Evolutionary conservation across 2,888 invertebrate genomes (phyloP).

Genomic region (Tachystola acroxantha): DNA sequence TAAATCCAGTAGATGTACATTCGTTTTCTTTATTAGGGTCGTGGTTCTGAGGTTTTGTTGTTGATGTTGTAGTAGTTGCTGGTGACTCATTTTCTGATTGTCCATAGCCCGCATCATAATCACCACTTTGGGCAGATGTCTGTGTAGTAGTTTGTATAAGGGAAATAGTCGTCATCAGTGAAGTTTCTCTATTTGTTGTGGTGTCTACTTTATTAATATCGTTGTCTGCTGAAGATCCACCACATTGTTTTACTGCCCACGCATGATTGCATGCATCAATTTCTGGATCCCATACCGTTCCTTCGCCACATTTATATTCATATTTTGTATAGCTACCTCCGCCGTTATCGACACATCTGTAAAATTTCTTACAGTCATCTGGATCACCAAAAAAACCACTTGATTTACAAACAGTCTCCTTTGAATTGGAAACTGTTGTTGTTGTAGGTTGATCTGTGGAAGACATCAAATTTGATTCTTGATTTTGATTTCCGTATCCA

Average conservation of each 20-base stretch:
- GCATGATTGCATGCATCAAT: slow-evolving; percentile 82
- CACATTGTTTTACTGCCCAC: slow-evolving; percentile 73
- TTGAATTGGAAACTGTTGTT: slow-evolving; percentile 10
- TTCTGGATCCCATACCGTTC: slow-evolving; percentile 87
- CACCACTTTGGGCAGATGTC: slow-evolving; percentile 16
- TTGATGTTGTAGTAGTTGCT: slow-evolving; percentile 16
- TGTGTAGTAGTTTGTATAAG: slow-evolving; percentile 19
- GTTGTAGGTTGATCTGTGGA: slow-evolving; percentile 10
- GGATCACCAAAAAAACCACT: slow-evolving; percentile 85
- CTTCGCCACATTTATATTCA: slow-evolving; percentile 85
- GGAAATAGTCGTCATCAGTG: slow-evolving; percentile 4
- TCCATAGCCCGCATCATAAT: slow-evolving; percentile 30
- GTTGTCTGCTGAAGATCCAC: slow-evolving; percentile 35
- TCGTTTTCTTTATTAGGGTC: slow-evolving; percentile 18
- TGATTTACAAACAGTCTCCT: slow-evolving; percentile 48
- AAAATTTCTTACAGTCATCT: slow-evolving; percentile 85
- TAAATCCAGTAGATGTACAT: slow-evolving; percentile 74
- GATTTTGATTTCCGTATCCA: slow-evolving; percentile 28
- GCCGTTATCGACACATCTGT: slow-evolving; percentile 84
- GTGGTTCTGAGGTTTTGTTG: slow-evolving; percentile 3
- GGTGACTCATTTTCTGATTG: slow-evolving; percentile 27
- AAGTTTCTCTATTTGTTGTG: slow-evolving; percentile 32
- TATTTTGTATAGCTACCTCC: slow-evolving; percentile 80
- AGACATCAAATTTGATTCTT: slow-evolving; percentile 15
- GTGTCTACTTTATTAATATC: slow-evolving; percentile 18